These are phyloP conservation scores for Aricia agestis DNA, from an alignment of 1,140 invertebrate genomes.

Conservation along the genomic window DNA sequence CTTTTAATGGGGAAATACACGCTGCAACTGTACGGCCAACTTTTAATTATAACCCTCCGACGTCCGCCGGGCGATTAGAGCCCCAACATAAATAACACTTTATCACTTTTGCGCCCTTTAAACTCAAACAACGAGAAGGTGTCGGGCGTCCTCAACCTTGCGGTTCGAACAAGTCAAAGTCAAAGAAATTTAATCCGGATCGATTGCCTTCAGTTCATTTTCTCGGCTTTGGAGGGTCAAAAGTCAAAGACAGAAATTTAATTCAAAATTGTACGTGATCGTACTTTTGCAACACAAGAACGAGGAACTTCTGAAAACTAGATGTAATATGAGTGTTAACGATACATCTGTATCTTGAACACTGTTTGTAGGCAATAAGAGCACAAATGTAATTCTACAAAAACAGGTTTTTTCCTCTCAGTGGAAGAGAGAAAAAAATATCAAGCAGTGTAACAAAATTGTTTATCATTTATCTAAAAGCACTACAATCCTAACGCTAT, in stretches of 20 bases:
- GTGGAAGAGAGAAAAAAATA: no score
- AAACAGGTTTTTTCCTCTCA: no score
- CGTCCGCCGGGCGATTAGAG: slow-evolving; percentile 21
- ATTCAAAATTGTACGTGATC: background rate
- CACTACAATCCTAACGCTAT: background rate
- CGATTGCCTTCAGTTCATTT: background rate
- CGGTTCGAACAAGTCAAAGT: background rate
- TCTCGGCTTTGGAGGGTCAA: background rate
- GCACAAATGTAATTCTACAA: no score
- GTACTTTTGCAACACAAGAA: background rate
- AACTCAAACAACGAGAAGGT: background rate
- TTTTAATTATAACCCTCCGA: slow-evolving; percentile 59
- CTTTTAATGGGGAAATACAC: slow-evolving; percentile 65
- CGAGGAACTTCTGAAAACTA: background rate
- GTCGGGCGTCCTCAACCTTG: background rate
- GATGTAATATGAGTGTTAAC: background rate
- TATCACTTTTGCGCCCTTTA: background rate
- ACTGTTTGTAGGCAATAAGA: no score
- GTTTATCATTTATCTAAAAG: no score
- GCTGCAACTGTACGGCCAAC: slow-evolving; percentile 50
- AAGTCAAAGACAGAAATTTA: background rate
- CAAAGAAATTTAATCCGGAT: background rate
- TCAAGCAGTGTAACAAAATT: no score
- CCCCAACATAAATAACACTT: slow-evolving; percentile 5
- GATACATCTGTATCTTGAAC: no score